Conservation (phyloP, 2,888 invertebrate species). For the Galerucella calmariensis region DNA sequence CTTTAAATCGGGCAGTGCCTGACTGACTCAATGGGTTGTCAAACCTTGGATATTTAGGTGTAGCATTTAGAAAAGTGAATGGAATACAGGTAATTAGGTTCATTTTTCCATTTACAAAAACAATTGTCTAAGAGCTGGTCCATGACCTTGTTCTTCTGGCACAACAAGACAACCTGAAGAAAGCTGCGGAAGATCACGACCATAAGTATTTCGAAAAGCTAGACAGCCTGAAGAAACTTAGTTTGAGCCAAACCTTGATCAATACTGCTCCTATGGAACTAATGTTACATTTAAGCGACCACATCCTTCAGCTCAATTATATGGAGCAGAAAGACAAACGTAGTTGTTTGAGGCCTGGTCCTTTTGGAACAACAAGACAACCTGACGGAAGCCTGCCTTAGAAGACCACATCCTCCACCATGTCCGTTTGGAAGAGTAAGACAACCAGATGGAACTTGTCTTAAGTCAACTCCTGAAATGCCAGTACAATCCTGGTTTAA, state of each 20-base stretch:
- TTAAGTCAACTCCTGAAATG: neutral
- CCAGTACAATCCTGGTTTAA: neutral
- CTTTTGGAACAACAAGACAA: slow-evolving; percentile 27
- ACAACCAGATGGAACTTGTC: slow-evolving; percentile 32
- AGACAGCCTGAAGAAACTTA: slow-evolving; percentile 34
- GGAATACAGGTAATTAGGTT: no score
- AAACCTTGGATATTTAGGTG: neutral
- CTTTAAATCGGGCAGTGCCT: slow-evolving; percentile 31
- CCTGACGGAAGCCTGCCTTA: slow-evolving; percentile 26
- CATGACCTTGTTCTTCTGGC: slow-evolving; percentile 25
- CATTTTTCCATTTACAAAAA: slow-evolving; percentile 12
- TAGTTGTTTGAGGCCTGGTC: no score
- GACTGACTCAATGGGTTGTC: neutral
- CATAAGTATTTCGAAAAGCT: slow-evolving; percentile 33
- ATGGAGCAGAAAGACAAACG: slow-evolving; percentile 15
- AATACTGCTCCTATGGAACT: slow-evolving; percentile 25
- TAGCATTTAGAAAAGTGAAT: no score
- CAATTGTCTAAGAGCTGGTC: slow-evolving; percentile 17
- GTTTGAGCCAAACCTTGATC: slow-evolving; percentile 13
- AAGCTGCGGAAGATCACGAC: slow-evolving; percentile 25
- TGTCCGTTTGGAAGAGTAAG: slow-evolving; percentile 41
- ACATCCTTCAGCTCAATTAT: slow-evolving; percentile 21
- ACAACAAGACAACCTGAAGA: slow-evolving; percentile 27
- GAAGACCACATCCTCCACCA: slow-evolving; percentile 12
- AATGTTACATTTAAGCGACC: slow-evolving; percentile 24